Evolutionary conservation across 1,140 invertebrate species (phyloP), one percentile per base, ranked within the genome.

Genomic region (Frieseomelitta varia): DNA sequence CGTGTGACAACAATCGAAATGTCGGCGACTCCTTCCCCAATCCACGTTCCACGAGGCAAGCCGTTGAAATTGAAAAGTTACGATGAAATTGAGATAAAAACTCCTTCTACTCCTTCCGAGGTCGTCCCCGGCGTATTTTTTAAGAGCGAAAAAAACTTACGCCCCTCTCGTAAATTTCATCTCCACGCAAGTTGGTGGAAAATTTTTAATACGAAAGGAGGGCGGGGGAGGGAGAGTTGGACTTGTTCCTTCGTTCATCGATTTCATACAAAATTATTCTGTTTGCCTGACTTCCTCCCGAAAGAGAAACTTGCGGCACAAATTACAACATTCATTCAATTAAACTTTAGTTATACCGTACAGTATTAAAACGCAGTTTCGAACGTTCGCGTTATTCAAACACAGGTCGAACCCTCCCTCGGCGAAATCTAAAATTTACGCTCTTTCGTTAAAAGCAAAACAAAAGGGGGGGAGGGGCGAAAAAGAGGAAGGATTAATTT

Each of bases 231-330:
- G 39, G 6, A 6, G 34, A 63, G 76, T 63, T 34, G 27, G 81
- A 79, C 81, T 67, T 30, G 51, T 58, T 83, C 65, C 67, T 79
- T 27, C 81, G 39, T 84, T 84, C 76, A 84, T 84, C 81, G 81
- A 84, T 84, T 84, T 84, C 81, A 84, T 84, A 76, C 81, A 84
- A 84, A 84, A 76, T 84, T 84, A 84, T 84, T 84, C 81, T 79
- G 55, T 79, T 79, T 84, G 81, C 76, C 81, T 72, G 81, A 79
- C 81, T 84, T 79, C 67, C 81, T 79, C 67, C 19, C 81, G 76
- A 84, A 84, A 84, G 81, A 84, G 81, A 79, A 84, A 84, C 75
- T 84, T 67, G 55, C 24, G 2, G 67, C 81, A 84, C 81, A 79
- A 84, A 84, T 84, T 84, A 79, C 81, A 84, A 84, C 81, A 72